These are phyloP conservation scores for Meiosimyza decipiens DNA, from an alignment of 2,888 invertebrate genomes.

Conservation along the genomic window DNA sequence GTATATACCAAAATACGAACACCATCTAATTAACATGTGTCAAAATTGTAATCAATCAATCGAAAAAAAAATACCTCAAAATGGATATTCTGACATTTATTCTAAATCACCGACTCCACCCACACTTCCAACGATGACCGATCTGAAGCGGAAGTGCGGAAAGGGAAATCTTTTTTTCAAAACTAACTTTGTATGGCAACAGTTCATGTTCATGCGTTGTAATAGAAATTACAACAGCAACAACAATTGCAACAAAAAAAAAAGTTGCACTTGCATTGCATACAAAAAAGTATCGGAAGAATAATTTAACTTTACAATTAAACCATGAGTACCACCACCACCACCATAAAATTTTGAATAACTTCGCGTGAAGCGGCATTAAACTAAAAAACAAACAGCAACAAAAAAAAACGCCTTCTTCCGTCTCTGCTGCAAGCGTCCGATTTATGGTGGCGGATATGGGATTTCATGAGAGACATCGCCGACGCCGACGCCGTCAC, in stretches of 20 bases:
- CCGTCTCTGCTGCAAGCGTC: constrained; percentile 17
- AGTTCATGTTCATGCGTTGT: too few species aligned
- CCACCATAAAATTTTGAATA: too few species aligned
- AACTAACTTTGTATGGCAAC: too few species aligned
- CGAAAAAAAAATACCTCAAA: not conserved
- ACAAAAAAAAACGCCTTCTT: constrained; percentile 18
- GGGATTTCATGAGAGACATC: constrained; percentile 25
- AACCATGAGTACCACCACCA: not conserved
- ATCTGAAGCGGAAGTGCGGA: not conserved
- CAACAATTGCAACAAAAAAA: not conserved
- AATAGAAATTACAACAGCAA: not conserved
- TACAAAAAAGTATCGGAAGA: constrained; percentile 6
- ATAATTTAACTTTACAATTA: too few species aligned
- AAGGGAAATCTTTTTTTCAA: not conserved
- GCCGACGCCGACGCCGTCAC: not conserved
- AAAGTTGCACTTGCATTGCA: constrained; percentile 24
- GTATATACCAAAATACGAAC: too few species aligned
- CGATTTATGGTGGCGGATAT: constrained; percentile 26
- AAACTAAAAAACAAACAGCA: not conserved
- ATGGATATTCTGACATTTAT: not conserved
- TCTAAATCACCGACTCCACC: not conserved
- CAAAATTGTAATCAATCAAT: constrained; percentile 19
- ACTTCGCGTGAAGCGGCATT: too few species aligned
- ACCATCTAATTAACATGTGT: constrained; percentile 19
- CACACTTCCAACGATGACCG: not conserved